Conservation (phyloP, 2,113 vertebrate species). For the Colinus virginianus region DNA sequence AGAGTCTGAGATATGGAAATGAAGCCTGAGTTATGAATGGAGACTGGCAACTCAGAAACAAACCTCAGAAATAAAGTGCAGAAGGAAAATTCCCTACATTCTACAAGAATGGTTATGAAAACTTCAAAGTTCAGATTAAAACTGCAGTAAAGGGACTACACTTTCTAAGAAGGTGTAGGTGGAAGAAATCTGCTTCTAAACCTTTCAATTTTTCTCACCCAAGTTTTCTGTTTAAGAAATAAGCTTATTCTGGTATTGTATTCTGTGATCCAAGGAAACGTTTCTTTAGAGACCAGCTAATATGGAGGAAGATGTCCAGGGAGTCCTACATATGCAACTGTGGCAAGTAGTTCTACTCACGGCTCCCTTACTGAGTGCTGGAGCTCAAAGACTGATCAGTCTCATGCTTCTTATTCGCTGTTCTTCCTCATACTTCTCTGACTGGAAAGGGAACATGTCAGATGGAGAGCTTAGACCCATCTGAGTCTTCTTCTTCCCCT, state of each 20-base stretch:
- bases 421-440: background rate
- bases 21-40: background rate
- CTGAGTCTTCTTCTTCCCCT: background rate
- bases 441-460: background rate
- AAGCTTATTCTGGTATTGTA: background rate
- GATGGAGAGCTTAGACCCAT: background rate
- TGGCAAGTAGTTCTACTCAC: background rate
- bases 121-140: background rate
- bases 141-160: background rate
- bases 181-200: background rate
- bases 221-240: background rate
- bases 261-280: background rate
- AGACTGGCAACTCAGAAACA: background rate
- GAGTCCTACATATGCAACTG: background rate
- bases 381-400: background rate
- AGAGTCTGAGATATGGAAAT: background rate
- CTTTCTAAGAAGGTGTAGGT: background rate
- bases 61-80: background rate
- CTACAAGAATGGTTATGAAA: background rate
- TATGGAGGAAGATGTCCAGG: background rate
- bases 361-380: background rate
- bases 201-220: background rate
- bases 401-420: background rate
- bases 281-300: background rate
- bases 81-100: background rate